Evolutionary conservation across 2,797 vertebrate species (phyloP).

Genomic region (Sebastes iracundus): DNA sequence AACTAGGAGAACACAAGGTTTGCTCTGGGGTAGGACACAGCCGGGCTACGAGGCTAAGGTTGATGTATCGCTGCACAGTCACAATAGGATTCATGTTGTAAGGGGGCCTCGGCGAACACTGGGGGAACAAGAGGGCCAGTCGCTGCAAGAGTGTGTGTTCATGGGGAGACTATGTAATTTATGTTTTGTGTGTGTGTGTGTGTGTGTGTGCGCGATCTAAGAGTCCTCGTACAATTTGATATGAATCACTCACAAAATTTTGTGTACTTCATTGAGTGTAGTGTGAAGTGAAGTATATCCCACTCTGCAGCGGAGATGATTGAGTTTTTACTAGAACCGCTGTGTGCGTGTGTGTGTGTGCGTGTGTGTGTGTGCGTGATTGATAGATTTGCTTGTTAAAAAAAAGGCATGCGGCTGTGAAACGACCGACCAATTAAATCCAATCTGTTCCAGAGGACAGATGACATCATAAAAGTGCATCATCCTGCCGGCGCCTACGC

Average conservation of each 20-base stretch:
- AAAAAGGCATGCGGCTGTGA: constrained; percentile 59
- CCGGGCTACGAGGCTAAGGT: constrained; percentile 23
- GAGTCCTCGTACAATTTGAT: constrained; percentile 35
- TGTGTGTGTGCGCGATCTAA: neutral
- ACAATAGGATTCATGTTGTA: constrained; percentile 36
- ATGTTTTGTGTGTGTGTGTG: neutral
- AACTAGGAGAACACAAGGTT: constrained; percentile 36
- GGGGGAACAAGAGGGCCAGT: constrained; percentile 6
- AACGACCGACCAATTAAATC: constrained; percentile 71
- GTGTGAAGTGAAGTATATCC: constrained; percentile 26
- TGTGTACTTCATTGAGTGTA: constrained; percentile 23
- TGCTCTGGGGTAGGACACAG: constrained; percentile 37
- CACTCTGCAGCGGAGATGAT: constrained; percentile 42
- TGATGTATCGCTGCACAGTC: constrained; percentile 50
- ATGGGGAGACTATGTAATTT: constrained; percentile 18
- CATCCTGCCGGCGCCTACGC: constrained; percentile 14
- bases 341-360: neutral
- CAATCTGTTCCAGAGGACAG: constrained; percentile 73
- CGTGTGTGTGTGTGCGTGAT: neutral
- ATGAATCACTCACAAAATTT: constrained; percentile 41
- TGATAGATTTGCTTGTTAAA: constrained; percentile 65
- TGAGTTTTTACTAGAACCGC: constrained; percentile 38
- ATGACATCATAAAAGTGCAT: constrained; percentile 69
- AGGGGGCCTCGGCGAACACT: neutral
- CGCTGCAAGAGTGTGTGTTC: constrained; percentile 23